A percentile compares a stretch with the other conserved stretches of the same genome.
Evolutionary conservation across 2,888 invertebrate species (phyloP).

Genomic region (Drosophila yooni): DNA sequence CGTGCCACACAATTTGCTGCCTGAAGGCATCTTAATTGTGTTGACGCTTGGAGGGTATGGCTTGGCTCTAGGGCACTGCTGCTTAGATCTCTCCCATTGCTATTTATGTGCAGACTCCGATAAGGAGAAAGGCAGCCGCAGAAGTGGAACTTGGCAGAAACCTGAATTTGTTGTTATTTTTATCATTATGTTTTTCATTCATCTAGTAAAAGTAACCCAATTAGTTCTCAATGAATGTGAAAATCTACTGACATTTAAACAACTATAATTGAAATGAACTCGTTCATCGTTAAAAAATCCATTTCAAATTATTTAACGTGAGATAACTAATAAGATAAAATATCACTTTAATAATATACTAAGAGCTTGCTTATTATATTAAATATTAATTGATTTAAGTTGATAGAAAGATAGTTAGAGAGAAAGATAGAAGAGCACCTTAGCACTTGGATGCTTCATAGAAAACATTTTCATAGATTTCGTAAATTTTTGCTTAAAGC

Average conservation of each 20-base stretch:
- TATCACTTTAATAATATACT: not conserved
- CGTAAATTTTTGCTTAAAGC: not conserved
- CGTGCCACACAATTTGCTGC: conserved; percentile 74
- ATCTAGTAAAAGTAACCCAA: not conserved
- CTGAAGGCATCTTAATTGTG: conserved; percentile 70
- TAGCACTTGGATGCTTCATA: not conserved
- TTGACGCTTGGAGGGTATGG: conserved; percentile 38
- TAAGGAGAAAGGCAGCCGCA: not conserved
- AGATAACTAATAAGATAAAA: not conserved
- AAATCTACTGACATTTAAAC: not conserved
- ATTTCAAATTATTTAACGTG: not conserved
- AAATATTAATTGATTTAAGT: not conserved
- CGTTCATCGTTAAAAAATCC: not conserved
- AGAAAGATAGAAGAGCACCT: not conserved
- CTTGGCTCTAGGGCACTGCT: conserved; percentile 2
- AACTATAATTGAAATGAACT: not conserved
- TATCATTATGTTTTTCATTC: not conserved
- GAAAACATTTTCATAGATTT: not conserved
- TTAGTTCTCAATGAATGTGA: no score
- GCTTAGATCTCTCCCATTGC: conserved; percentile 13
- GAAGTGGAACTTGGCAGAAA: not conserved
- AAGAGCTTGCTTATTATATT: no score
- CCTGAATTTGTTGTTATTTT: not conserved
- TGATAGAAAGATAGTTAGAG: not conserved
- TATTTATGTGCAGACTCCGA: conserved; percentile 23